Evolutionary conservation across 2,797 vertebrate genomes (phyloP), one percentile per base, ranked within the genome.

Genomic region (Mus caroli): DNA sequence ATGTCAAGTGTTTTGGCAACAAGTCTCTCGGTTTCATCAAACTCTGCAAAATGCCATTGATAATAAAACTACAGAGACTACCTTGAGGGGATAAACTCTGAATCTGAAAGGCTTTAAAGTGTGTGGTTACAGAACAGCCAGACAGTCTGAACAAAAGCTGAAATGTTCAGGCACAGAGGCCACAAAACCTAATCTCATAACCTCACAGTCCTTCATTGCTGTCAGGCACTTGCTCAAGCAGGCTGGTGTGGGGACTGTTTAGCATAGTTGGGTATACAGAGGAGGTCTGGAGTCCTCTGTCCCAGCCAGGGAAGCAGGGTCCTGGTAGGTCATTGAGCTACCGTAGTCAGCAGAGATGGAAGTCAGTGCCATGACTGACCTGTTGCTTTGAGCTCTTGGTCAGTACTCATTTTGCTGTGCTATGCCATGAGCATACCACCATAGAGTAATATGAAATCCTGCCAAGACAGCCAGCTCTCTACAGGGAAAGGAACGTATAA

Each of bases 21-120:
- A 43, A 64, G 15, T 34, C 56, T 92, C 58, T 91, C 28, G 28
- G 62, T 11, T 34, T 69, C 54, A 19, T 88, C 62, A 71, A 97
- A 40, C 22, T 43, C 37, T 40, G n/a, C 40, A 58, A 7, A 93
- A 67, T 73, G 82, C 37, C 20, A 15, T 4, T 88, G 58, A 76
- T 73, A 54, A 77, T 24, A 90, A 91, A 82, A 12, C 26, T 37
- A 24, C 75, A 62, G 37, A 43, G 43, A 93, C 92, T 46, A 80
- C 58, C 14, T 69, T 73, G 46, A 87, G 82, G 88, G 73, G 91
- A 94, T 67, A 90, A 88, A 93, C 84, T 92, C 87, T 78, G 73
- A 93, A 88, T 62, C 12, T 9, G 22, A 90, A 88, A 71, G 22
- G 12, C 5, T 62, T 95, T 56, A 52, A 31, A 73, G 77, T 77